These are phyloP conservation scores for Potamarius usumacintae DNA, from an alignment of 2,113 vertebrate species.

Conservation along the genomic window DNA sequence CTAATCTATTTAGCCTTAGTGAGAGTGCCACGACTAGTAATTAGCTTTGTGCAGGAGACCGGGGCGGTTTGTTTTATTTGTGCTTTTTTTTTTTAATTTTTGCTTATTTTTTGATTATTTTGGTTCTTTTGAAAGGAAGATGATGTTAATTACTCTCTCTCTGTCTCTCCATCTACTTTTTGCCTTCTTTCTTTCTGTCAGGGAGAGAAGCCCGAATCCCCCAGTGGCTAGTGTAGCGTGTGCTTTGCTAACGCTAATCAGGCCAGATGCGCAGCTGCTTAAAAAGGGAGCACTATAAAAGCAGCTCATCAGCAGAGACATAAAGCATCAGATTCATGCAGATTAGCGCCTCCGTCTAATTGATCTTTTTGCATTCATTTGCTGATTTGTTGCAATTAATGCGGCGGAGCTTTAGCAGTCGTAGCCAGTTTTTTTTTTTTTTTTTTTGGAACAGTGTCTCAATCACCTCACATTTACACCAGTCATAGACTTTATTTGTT, in stretches of 20 bases:
- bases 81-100: constrained; percentile 61
- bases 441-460: background rate
- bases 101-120: constrained; percentile 63
- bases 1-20: background rate
- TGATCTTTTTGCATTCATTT: constrained; percentile 36
- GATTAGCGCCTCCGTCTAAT: constrained; percentile 56
- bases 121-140: constrained; percentile 57
- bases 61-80: constrained; percentile 60
- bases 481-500: background rate
- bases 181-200: constrained; percentile 43
- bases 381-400: constrained; percentile 20
- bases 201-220: constrained; percentile 53
- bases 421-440: background rate
- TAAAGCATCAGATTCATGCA: constrained; percentile 65
- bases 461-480: background rate
- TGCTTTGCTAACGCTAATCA: constrained; percentile 63
- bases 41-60: constrained; percentile 63
- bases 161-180: constrained; percentile 41
- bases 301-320: constrained; percentile 67
- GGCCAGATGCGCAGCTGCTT: constrained; percentile 64
- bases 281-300: constrained; percentile 60
- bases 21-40: constrained; percentile 49
- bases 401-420: background rate
- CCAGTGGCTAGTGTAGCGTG: constrained; percentile 16
- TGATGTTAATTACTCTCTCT: constrained; percentile 71